Evolutionary conservation across 2,888 invertebrate genomes (phyloP).

Genomic region (Psylliodes chrysocephalus): DNA sequence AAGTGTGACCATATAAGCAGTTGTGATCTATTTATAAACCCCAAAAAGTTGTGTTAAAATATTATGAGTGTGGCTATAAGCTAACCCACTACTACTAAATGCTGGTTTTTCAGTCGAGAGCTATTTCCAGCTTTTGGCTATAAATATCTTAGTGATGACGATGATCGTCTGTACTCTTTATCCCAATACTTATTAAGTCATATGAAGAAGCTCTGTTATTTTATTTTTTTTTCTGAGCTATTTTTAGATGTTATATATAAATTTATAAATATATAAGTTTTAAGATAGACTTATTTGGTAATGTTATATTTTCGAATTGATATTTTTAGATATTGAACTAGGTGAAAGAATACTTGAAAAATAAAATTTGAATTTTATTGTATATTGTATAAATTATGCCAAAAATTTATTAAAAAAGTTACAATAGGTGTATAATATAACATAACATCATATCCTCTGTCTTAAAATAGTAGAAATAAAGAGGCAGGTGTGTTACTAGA

Average conservation of each 20-base stretch:
- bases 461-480: conserved; percentile 46
- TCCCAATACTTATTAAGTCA: conserved; percentile 47
- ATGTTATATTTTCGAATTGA: conserved; percentile 14
- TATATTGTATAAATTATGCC: conserved; percentile 46
- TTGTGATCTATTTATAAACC: conserved; percentile 47
- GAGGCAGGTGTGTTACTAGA: conserved; percentile 55
- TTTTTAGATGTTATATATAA: no score
- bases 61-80: not conserved
- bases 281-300: conserved; percentile 23
- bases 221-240: conserved; percentile 34
- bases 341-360: conserved; percentile 7
- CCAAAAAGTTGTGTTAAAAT: not conserved
- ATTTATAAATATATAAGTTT: no score
- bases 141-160: conserved; percentile 49
- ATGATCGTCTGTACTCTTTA: conserved; percentile 44
- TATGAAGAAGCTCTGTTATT: no score
- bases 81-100: no score
- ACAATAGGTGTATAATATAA: conserved; percentile 48
- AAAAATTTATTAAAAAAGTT: conserved; percentile 50
- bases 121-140: conserved; percentile 50
- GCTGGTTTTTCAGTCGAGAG: conserved; percentile 10
- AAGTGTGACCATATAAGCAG: conserved; percentile 46
- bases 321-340: not conserved
- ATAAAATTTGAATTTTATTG: conserved; percentile 32
- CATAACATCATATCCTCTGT: conserved; percentile 33